Conservation (phyloP, 2,113 vertebrate genomes). For the Rhabdornis inornatus region DNA sequence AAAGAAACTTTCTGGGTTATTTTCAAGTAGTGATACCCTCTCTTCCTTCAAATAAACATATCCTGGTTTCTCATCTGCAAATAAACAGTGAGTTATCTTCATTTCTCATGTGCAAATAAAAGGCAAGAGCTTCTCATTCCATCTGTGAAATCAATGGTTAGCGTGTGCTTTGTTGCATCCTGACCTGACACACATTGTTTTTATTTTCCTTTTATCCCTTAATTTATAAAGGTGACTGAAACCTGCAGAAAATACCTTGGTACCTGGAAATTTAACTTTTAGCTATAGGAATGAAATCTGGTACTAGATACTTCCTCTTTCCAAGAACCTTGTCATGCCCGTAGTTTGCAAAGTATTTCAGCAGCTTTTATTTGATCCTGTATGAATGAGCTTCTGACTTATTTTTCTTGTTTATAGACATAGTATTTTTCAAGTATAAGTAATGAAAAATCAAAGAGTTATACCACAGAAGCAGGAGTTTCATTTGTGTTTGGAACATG, state of each 20-base stretch:
- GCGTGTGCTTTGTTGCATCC: background rate
- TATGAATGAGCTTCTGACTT: background rate
- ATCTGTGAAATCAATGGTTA: background rate
- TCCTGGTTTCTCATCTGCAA: background rate
- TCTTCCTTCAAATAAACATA: background rate
- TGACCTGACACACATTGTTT: background rate
- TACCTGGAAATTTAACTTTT: background rate
- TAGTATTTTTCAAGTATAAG: background rate
- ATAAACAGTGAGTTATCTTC: background rate
- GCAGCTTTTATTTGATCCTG: background rate
- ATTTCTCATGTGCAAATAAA: background rate
- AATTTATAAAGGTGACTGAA: background rate
- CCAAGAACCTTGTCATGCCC: background rate
- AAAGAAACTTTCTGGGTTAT: background rate
- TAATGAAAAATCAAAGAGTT: background rate
- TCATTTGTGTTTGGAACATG: conserved; percentile 8
- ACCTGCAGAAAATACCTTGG: background rate
- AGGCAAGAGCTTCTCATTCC: background rate
- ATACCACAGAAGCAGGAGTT: background rate
- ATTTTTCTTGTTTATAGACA: background rate
- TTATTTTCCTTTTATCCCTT: background rate
- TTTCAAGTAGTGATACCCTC: background rate
- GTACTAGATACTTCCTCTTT: background rate
- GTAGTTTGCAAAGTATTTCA: background rate
- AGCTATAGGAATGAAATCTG: background rate